Evolutionary conservation across 2,888 invertebrate species (phyloP).

Genomic region (Odontothrips loti): DNA sequence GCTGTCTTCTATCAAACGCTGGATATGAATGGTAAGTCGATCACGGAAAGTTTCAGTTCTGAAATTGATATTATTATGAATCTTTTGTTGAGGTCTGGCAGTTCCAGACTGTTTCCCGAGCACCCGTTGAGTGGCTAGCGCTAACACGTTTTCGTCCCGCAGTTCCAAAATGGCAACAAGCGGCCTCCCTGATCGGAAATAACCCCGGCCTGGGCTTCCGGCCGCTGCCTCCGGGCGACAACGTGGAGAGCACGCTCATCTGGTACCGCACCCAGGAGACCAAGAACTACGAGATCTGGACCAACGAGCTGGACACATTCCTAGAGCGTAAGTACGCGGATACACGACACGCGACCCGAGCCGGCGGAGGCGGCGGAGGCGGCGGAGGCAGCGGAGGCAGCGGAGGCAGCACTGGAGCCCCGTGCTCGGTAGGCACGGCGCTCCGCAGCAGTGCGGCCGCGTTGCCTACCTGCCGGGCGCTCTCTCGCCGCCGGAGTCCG

Average conservation of each 20-base stretch:
- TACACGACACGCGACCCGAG: no score
- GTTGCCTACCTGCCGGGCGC: constrained; percentile 1
- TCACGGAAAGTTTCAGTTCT: no score
- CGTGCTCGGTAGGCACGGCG: constrained; percentile 47
- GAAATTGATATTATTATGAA: no score
- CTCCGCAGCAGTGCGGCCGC: not conserved
- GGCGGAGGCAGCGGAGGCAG: no score
- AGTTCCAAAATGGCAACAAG: constrained; percentile 86
- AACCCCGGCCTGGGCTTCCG: constrained; percentile 97
- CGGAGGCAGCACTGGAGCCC: constrained; percentile 50
- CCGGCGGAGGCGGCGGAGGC: no score
- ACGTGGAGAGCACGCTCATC: constrained; percentile 93
- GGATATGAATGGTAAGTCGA: constrained; percentile 55
- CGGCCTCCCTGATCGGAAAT: constrained; percentile 79
- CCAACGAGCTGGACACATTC: constrained; percentile 68
- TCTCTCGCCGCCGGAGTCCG: no score
- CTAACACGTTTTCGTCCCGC: not conserved
- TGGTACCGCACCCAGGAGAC: constrained; percentile 81
- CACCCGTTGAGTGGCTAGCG: no score
- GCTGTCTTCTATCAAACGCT: constrained; percentile 92
- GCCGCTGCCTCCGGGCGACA: constrained; percentile 88
- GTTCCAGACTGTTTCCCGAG: no score
- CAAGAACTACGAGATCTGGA: constrained; percentile 78
- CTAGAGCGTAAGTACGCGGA: constrained; percentile 63
- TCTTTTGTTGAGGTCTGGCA: no score